Base-by-base conservation (phyloP, 2,797 vertebrate genomes). In the Danio kyathit region DNA sequence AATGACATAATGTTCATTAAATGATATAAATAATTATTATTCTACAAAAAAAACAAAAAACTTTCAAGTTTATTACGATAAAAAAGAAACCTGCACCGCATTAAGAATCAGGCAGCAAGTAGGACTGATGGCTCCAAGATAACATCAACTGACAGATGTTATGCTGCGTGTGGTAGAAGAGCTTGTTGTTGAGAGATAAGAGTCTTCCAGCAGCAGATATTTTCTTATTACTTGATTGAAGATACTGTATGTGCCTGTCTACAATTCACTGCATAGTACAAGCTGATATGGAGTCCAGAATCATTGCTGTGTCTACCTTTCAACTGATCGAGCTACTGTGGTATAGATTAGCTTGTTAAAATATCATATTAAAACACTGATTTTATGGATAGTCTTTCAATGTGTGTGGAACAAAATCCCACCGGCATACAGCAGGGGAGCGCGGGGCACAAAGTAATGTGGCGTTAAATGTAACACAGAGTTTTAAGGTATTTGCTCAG, bases 191-290 rank as follows among this genome's bases (percentile, higher is more conserved):
- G 12, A 66, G 9, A 63, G 48, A 80, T 73, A 73, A 64, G 29
- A 51, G 8, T n/a, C 48, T 52, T 70, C 29, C 48, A 16, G 29
- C 5, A 38, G 66, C 48, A 70, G 65, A 61, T 69, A 51, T 69
- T 69, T 70, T 51, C 66, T 69, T 69, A n/a, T 69, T 69, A 16
- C 46, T 52, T 70, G 67, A n/a, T 41, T 40, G 16, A 16, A 54
- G 48, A 71, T 40, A 29, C 29, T 3, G 29, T 29, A 38, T 52
- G 3, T 7, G 14, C 7, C n/a, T 70, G 29, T 54, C 16, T 29
- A 71, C 41, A 40, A 52, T 41, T 10, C 9, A 51, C 13, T 70
- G 43, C 14, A 41, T 11, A n/a, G 9, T 54, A 49, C 5, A 11
- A n/a, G 48, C 14, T 41, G 49, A 71, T 70, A 54, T 4, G 9